Evolutionary conservation across 2,797 vertebrate genomes (phyloP), one percentile per base, ranked within the genome.

Genomic region (Coilia nasus): DNA sequence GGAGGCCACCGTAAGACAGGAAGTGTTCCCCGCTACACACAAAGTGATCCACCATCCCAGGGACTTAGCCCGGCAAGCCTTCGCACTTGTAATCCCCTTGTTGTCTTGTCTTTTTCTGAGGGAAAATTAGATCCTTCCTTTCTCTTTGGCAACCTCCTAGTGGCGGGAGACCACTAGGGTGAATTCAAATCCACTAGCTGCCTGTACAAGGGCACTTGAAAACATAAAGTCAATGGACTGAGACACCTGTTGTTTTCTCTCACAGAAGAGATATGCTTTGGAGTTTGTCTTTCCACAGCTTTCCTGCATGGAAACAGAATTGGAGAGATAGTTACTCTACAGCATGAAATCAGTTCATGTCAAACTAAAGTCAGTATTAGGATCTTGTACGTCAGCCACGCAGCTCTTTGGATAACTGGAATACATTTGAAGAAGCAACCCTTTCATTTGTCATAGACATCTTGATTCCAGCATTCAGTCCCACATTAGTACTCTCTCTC

Each of bases 31-130:
- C 97, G 92, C 96, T 95, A 93, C 97, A 95, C 80, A 96, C 92
- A 95, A 98, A 95, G 94, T 98, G 97, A 96, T 99, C 98, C 95
- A 99, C 98, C 98, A 99, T 99, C 91, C 90, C 83, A 93, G 84
- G 85, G 35, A 47, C 57, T 81, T 83, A 78, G 80, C 84, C 83
- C 71, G 80, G 89, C 59, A 14, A 85, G 87, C 87, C 83, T 85
- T 88, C 84, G 83, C 80, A 64, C 31, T 85, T 82, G 88, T 85
- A 81, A 83, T 47, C 67, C 82, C 12, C 82, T 12, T 87, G 84
- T 35, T 75, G 75, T 91, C 82, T 86, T 88, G 87, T 87, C 81
- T 88, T 85, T 87, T 88, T 85, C 85, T 85, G 83, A 85, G 87
- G 54, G 84, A 71, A 64, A 57, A 83, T 85, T 84, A 88, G 88